Evolutionary conservation across 2,797 vertebrate genomes (phyloP), one percentile per base, ranked within the genome.

Genomic region (Galago senegalensis): DNA sequence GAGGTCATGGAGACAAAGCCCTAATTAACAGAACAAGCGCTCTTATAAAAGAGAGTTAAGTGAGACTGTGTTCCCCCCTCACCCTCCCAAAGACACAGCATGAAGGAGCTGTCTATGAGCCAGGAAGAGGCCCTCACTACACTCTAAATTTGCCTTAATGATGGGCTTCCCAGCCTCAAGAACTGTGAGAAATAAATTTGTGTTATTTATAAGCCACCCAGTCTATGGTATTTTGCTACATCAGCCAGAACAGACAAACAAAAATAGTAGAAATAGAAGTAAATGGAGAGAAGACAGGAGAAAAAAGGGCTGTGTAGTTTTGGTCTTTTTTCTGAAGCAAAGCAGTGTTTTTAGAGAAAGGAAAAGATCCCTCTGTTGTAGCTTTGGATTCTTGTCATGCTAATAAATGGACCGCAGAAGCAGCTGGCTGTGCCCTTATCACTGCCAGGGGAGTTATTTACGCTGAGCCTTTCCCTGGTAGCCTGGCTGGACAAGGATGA

Each of bases 361-460:
- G 89, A 84, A 89, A 67, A 0, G 2, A 81, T 95, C 93, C 91
- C 73, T 96, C 29, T 92, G 65, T 92, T 95, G n/a, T 61, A 97
- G 96, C 98, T 99, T 99, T 99, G 98, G 99, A 99, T 99, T 99
- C 98, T 98, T 99, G 98, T 98, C 98, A 98, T 98, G 98, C 98
- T 98, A 98, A 98, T 98, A 98, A 98, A 99, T 98, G 98, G 98
- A 96, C 98, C 99, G 95, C 98, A 98, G 99, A 99, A 99, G 99
- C 98, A 99, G 98, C 99, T 99, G 99, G 99, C 98, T 98, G 98
- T 98, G 98, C 98, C 98, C 86, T 99, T 98, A 98, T 98, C 98
- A 98, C 98, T 98, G 98, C 98, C 98, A 96, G 98, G 98, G 98
- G 99, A 99, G 98, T 99, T 99, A 99, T 99, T 99, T 99, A 98